Evolutionary conservation across 1,140 invertebrate species (phyloP).

Genomic region (Drosophila kepulauana): DNA sequence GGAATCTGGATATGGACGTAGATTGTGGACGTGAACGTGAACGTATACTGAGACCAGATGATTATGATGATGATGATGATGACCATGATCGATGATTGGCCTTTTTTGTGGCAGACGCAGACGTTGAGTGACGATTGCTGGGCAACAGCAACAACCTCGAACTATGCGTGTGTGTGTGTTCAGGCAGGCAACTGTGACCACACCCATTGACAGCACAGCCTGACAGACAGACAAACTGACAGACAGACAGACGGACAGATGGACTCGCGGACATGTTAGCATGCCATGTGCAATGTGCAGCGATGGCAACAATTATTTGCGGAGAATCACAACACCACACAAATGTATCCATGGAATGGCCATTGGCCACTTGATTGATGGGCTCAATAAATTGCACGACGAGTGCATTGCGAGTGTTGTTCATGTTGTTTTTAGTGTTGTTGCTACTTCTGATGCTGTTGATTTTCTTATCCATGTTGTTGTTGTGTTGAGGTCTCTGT

Average conservation of each 20-base stretch:
- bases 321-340: conserved; percentile 63
- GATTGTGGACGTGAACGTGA: conserved; percentile 1
- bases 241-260: conserved; percentile 22
- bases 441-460: background rate
- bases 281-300: conserved; percentile 63
- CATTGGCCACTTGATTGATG: conserved; percentile 77
- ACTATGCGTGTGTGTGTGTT: conserved; percentile 17
- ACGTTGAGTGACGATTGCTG: conserved; percentile 76
- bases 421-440: conserved; percentile 39
- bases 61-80: conserved; percentile 64
- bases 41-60: conserved; percentile 8
- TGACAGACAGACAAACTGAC: conserved; percentile 36
- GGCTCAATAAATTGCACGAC: conserved; percentile 77
- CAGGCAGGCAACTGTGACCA: conserved; percentile 60
- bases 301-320: conserved; percentile 71
- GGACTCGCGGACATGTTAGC: background rate
- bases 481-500: conserved; percentile 31
- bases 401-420: conserved; percentile 50
- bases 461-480: conserved; percentile 21
- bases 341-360: conserved; percentile 65
- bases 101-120: conserved; percentile 73
- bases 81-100: conserved; percentile 84
- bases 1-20: conserved; percentile 8
- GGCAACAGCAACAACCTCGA: conserved; percentile 29
- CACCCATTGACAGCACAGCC: conserved; percentile 69